phyloP scores from a whole-genome alignment of 2,797 vertebrate species.

The Premnoplex brunnescens region DNA sequence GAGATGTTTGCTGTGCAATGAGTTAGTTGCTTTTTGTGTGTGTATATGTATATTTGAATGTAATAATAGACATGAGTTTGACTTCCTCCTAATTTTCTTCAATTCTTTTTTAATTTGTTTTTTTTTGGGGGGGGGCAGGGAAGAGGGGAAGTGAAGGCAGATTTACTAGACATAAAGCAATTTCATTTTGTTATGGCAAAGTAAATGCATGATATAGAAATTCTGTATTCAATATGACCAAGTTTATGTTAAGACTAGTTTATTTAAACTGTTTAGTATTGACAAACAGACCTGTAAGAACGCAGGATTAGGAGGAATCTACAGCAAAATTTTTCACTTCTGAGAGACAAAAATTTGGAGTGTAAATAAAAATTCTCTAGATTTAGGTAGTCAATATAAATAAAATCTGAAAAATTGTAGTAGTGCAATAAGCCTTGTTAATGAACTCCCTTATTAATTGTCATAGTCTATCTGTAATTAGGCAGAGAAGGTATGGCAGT shows the following conservation, averaged over 20 bases:
- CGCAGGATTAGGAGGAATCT: not conserved
- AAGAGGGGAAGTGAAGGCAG: not conserved
- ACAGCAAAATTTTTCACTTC: not conserved
- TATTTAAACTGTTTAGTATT: not conserved
- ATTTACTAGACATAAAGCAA: not conserved
- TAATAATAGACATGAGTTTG: not conserved
- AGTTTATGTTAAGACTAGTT: not conserved
- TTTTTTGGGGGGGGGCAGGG: accelerated
- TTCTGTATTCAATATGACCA: not conserved
- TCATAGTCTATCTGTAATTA: not conserved
- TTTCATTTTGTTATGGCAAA: not conserved
- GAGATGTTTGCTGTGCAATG: not conserved
- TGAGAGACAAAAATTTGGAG: not conserved
- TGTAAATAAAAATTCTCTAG: not conserved
- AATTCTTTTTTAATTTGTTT: not conserved
- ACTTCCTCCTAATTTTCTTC: not conserved
- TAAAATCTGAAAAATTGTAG: not conserved
- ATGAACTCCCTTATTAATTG: not conserved
- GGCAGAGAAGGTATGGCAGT: not conserved
- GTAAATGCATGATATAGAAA: not conserved
- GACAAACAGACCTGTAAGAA: not conserved
- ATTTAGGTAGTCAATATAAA: not conserved
- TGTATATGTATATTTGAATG: not conserved
- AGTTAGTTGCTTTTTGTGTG: not conserved
- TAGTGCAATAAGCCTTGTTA: not conserved